Conservation (phyloP, 1,140 invertebrate genomes). For the Pseudomyrmex pallidus region DNA sequence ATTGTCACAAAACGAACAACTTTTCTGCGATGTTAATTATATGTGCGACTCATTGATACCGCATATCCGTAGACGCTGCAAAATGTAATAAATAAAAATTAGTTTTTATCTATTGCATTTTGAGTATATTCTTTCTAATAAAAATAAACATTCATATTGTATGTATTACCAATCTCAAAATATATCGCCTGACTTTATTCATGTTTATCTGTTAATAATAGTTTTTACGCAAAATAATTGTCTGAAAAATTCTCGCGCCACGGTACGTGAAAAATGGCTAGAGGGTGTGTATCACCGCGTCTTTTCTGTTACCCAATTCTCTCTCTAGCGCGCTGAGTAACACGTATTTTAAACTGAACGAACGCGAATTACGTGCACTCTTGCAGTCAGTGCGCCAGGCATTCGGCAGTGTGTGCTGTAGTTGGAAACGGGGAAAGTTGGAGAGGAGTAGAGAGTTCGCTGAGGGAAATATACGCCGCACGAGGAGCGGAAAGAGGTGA, state of each 20-base stretch:
- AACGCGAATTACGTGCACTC: conserved; percentile 42
- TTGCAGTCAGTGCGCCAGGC: conserved; percentile 1
- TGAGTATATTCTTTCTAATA: no score
- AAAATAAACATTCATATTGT: neutral
- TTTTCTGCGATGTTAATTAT: neutral
- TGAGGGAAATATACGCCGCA: conserved; percentile 50
- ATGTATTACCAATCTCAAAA: neutral
- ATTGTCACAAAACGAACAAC: neutral
- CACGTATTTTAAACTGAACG: conserved; percentile 55
- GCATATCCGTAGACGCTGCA: neutral
- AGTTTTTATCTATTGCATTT: no score
- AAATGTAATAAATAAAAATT: neutral
- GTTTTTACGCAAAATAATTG: neutral
- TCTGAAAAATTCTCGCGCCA: neutral
- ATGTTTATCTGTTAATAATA: neutral
- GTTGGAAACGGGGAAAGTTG: conserved; percentile 57
- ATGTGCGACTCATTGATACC: neutral
- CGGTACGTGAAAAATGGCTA: conserved; percentile 32
- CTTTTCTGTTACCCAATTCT: conserved; percentile 33
- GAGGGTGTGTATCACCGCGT: neutral
- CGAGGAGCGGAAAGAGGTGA: conserved; percentile 40
- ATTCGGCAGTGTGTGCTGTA: conserved; percentile 37
- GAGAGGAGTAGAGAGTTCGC: conserved; percentile 41
- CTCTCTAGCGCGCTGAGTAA: conserved; percentile 17
- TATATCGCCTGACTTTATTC: neutral